Evolutionary conservation across 2,888 invertebrate genomes (phyloP), one percentile per base, ranked within the genome.

Genomic region (Mythimna albipuncta): DNA sequence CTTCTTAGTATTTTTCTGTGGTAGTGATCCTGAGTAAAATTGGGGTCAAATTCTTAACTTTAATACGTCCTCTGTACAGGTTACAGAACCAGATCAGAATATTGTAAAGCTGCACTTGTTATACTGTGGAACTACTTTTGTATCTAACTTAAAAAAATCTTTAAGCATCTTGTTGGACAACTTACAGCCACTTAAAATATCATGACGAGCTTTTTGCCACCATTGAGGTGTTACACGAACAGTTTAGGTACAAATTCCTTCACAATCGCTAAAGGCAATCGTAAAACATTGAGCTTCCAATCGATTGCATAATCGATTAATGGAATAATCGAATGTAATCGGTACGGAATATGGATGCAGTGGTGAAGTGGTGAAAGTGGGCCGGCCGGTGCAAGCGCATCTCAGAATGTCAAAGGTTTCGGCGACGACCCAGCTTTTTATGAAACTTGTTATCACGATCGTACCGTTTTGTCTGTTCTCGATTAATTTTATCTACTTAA

Each of bases 351-450:
- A 85, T 87, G 82, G 79, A 85, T 87, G 85, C 84, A 87, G 75
- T 75, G 87, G 90, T 87, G 90, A 91, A 91, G 75, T 75, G 88
- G 90, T 89, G 91, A 91, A 91, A 91, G 91, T 87, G 79, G 88
- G 78, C 79, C 84, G 76, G 76, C 69, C 75, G 61, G 77, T 81
- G 83, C 80, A 82, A 41, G 67, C 69, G 65, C 81, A 73, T 77
- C 73, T 64, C 75, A 44, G 73, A 86, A 87, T 87, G 87, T 87
- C 87, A 87, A 87, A 86, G 88, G 88, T 87, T 85, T 80, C 72
- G 81, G 76, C 67, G 74, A 79, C 69, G 83, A 82, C 79, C 83
- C 72, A 84, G 73, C 83, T 84, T 84, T 84, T 81, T 80, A 81
- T 73, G 57, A 77, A 83, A 85, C 79, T 83, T 67, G 83, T 81